phyloP scores from a whole-genome alignment of 2,888 invertebrate species.

The Drosophila nr. perissopoda region DNA sequence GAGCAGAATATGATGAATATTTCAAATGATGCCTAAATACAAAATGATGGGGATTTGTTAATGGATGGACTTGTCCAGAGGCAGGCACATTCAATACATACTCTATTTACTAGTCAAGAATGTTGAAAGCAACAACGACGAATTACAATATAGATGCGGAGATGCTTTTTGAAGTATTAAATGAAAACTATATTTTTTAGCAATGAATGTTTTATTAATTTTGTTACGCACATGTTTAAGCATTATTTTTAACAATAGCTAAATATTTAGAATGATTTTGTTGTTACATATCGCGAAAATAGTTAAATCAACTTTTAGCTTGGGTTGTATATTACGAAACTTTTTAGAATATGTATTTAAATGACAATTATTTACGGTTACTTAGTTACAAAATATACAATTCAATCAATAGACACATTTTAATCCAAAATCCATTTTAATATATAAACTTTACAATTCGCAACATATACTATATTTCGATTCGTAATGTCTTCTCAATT shows the following conservation, averaged over 20 bases:
- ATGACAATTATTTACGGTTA: conserved; percentile 14
- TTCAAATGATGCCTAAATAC: conserved; percentile 7
- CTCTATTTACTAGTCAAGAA: conserved; percentile 13
- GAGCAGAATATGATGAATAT: conserved; percentile 26
- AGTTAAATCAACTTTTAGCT: conserved; percentile 47
- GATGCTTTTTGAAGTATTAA: conserved; percentile 36
- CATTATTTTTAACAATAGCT: conserved; percentile 70
- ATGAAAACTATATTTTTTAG: conserved; percentile 34
- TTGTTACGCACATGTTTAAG: conserved; percentile 73
- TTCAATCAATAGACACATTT: conserved; percentile 34
- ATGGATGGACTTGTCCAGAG: background rate
- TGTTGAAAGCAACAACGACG: conserved; percentile 66
- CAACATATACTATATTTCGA: conserved; percentile 2
- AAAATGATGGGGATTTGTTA: background rate
- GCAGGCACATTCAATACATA: conserved; percentile 6
- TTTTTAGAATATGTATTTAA: conserved; percentile 35
- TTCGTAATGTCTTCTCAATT: conserved; percentile 33
- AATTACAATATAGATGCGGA: conserved; percentile 24
- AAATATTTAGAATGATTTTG: conserved; percentile 52
- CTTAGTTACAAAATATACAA: conserved; percentile 35
- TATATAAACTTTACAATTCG: conserved; percentile 18
- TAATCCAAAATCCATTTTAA: conserved; percentile 19
- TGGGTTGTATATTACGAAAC: conserved; percentile 60
- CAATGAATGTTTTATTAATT: conserved; percentile 41
- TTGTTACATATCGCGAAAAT: conserved; percentile 54